These are phyloP conservation scores for Ormyrus labotus DNA, from an alignment of 2,888 invertebrate genomes.

Conservation along the genomic window DNA sequence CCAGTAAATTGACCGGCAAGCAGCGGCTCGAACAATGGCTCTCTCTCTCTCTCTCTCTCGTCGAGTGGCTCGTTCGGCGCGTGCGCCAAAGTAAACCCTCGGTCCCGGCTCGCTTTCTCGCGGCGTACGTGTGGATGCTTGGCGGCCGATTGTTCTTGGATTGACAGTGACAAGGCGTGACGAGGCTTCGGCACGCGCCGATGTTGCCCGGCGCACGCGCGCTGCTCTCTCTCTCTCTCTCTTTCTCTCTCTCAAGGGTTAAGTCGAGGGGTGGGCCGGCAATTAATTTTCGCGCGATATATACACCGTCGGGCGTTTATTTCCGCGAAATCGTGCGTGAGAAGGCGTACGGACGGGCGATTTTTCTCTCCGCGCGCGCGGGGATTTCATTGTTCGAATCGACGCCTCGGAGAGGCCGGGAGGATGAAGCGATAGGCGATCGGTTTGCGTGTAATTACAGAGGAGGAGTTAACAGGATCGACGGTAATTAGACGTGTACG, in stretches of 20 bases:
- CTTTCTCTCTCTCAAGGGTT: conserved; percentile 1
- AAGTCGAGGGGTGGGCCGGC: background rate
- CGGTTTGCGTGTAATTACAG: conserved; percentile 13
- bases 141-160: conserved; percentile 47
- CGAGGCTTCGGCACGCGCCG: conserved; percentile 65
- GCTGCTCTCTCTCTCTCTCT: too few species aligned
- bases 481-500: conserved; percentile 23
- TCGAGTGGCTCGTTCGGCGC: background rate
- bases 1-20: too few species aligned
- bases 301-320: background rate
- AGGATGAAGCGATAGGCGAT: conserved; percentile 2
- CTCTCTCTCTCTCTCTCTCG: background rate
- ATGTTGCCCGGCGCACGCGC: conserved; percentile 37
- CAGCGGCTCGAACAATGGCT: too few species aligned
- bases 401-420: background rate
- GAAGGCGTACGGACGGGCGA: background rate
- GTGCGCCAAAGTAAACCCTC: background rate
- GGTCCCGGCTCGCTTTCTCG: background rate
- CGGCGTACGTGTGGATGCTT: conserved; percentile 7
- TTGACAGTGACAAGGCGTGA: conserved; percentile 67
- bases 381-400: conserved; percentile 36
- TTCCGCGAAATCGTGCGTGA: background rate
- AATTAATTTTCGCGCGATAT: conserved; percentile 19
- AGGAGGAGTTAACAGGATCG: background rate
- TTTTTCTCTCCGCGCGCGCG: conserved; percentile 2